Evolutionary conservation across 2,113 vertebrate genomes (phyloP).

Genomic region (Bostrychus sinensis): DNA sequence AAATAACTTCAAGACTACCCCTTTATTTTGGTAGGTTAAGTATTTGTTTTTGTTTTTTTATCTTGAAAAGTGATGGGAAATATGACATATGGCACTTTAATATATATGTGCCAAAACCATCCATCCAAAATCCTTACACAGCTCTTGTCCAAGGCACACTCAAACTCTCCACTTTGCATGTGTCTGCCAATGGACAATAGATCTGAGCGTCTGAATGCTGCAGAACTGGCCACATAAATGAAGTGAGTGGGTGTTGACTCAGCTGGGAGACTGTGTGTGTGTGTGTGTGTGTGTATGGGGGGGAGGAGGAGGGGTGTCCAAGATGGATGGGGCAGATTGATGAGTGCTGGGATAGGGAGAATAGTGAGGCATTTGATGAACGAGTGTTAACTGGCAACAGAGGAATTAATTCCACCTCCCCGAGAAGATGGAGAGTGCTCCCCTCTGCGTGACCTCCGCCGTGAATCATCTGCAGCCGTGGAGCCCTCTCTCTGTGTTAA

Average conservation of each 20-base stretch:
- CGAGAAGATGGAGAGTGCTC: slow-evolving; percentile 72
- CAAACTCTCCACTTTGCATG: slow-evolving; percentile 14
- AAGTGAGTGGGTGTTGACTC: slow-evolving; percentile 80
- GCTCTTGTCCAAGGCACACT: neutral
- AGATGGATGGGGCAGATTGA: slow-evolving; percentile 69
- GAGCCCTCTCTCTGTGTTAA: slow-evolving; percentile 25
- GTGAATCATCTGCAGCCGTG: slow-evolving; percentile 48
- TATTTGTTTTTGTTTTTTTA: too few relatives aligned
- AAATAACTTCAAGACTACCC: too few relatives aligned
- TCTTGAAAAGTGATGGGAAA: neutral
- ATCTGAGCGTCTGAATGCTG: slow-evolving; percentile 24
- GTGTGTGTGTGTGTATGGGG: too few relatives aligned
- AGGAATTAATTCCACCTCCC: slow-evolving; percentile 76
- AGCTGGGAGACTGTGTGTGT: slow-evolving; percentile 69
- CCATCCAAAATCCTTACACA: neutral
- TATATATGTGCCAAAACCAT: neutral
- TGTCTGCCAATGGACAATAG: slow-evolving; percentile 46
- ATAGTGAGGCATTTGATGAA: slow-evolving; percentile 79
- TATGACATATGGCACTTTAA: neutral
- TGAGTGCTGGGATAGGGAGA: slow-evolving; percentile 65
- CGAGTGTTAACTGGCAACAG: slow-evolving; percentile 76
- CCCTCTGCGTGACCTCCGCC: slow-evolving; percentile 70
- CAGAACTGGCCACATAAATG: slow-evolving; percentile 70
- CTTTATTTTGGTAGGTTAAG: too few relatives aligned
- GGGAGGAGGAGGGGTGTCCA: slow-evolving; percentile 15